These are phyloP conservation scores for Hemibagrus guttatus DNA, from an alignment of 2,797 vertebrate genomes.

Conservation along the genomic window DNA sequence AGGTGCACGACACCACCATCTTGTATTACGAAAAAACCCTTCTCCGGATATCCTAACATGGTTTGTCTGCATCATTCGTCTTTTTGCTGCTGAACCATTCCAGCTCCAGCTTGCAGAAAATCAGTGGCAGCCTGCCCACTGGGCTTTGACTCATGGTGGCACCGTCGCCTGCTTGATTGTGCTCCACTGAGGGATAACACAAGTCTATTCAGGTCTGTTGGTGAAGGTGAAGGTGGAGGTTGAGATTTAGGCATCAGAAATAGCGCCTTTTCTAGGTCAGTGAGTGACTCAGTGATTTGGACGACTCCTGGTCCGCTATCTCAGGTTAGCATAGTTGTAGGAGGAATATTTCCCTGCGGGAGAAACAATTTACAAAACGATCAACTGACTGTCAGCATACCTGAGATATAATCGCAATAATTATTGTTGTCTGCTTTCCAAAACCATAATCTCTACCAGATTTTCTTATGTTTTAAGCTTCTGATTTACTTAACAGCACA, in stretches of 20 bases:
- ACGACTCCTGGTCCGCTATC: neutral
- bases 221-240: neutral
- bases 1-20: slow-evolving; percentile 20
- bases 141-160: neutral
- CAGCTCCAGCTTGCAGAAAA: neutral
- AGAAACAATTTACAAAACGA: neutral
- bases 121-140: neutral
- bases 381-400: slow-evolving; percentile 6
- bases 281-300: slow-evolving; percentile 11
- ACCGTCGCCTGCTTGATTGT: neutral
- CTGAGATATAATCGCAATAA: slow-evolving; percentile 19
- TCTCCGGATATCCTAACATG: neutral
- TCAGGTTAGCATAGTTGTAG: slow-evolving; percentile 7
- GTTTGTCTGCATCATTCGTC: neutral
- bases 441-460: neutral
- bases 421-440: neutral
- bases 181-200: neutral
- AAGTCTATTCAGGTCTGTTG: neutral
- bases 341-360: neutral
- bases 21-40: neutral
- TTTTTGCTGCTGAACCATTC: neutral
- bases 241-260: neutral
- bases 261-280: slow-evolving; percentile 1
- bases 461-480: neutral
- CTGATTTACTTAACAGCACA: slow-evolving; percentile 12